Conservation (phyloP, 1,140 invertebrate genomes). For the Pogonognathellus flavescens region DNA sequence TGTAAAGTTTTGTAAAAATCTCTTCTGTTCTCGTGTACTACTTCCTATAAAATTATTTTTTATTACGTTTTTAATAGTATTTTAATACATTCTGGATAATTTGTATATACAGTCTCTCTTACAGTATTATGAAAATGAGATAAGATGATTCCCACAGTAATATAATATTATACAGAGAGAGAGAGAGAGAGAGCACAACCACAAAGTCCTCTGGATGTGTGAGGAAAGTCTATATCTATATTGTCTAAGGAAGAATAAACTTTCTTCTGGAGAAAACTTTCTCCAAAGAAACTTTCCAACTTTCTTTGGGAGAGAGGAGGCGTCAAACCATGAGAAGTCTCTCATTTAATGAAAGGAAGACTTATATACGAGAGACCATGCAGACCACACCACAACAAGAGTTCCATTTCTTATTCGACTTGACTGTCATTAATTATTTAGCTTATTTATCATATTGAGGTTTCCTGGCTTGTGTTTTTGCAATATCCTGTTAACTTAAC, state of each 20-base stretch:
- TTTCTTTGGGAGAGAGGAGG: conserved; percentile 27
- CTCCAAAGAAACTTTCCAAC: not conserved
- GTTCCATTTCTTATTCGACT: conserved; percentile 48
- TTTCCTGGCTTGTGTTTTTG: conserved; percentile 35
- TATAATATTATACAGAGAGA: not conserved
- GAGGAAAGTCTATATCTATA: not conserved
- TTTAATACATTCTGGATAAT: conserved; percentile 6
- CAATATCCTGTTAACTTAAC: not conserved
- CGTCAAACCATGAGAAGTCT: conserved; percentile 48
- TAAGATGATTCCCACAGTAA: not conserved
- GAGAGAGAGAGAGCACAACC: not conserved
- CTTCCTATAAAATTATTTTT: not conserved
- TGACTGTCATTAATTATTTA: conserved; percentile 50
- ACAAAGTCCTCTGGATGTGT: not conserved
- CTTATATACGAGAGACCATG: not conserved
- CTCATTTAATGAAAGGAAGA: conserved; percentile 36
- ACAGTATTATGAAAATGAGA: too few species aligned
- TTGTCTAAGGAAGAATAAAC: conserved; percentile 22
- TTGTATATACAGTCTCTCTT: not conserved
- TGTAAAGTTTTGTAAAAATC: too few species aligned
- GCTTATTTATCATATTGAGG: conserved; percentile 38
- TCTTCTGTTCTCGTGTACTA: too few species aligned
- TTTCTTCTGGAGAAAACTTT: conserved; percentile 34
- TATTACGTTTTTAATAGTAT: conserved; percentile 23
- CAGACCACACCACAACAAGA: conserved; percentile 19